These are phyloP conservation scores for Agapornis canus DNA, from an alignment of 2,797 vertebrate species.

Conservation along the genomic window DNA sequence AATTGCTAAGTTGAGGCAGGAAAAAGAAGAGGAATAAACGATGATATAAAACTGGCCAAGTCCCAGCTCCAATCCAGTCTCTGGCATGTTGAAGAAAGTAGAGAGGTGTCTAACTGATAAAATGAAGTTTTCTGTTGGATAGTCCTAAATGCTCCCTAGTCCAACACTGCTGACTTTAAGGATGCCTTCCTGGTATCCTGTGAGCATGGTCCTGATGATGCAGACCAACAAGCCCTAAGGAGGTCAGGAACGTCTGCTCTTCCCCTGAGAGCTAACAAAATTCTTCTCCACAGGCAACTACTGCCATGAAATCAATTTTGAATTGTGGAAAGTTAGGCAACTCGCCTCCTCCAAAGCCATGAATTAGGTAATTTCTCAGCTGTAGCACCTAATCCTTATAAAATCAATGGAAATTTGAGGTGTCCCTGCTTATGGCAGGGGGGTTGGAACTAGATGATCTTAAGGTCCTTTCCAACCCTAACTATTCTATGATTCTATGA, in stretches of 20 bases:
- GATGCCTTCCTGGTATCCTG: not conserved
- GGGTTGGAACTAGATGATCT: no score
- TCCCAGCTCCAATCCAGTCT: not conserved
- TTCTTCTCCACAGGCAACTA: not conserved
- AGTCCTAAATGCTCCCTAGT: not conserved
- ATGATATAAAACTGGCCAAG: not conserved
- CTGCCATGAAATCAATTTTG: not conserved
- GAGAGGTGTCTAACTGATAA: not conserved
- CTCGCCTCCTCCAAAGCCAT: not conserved
- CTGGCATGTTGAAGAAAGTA: not conserved
- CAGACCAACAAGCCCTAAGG: not conserved
- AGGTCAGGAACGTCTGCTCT: not conserved
- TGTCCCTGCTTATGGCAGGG: no score
- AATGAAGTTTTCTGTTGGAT: not conserved
- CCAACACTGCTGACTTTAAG: not conserved
- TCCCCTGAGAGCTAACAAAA: not conserved
- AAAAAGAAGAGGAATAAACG: not conserved
- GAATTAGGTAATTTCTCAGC: conserved; percentile 7
- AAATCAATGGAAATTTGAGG: not conserved
- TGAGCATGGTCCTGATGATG: accelerated
- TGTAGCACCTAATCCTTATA: conserved; percentile 24
- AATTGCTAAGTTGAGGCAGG: not conserved
- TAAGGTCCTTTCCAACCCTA: no score
- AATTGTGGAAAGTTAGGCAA: not conserved
- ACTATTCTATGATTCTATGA: no score